These are phyloP conservation scores for Bibio marci DNA, from an alignment of 2,888 invertebrate species.

Conservation along the genomic window DNA sequence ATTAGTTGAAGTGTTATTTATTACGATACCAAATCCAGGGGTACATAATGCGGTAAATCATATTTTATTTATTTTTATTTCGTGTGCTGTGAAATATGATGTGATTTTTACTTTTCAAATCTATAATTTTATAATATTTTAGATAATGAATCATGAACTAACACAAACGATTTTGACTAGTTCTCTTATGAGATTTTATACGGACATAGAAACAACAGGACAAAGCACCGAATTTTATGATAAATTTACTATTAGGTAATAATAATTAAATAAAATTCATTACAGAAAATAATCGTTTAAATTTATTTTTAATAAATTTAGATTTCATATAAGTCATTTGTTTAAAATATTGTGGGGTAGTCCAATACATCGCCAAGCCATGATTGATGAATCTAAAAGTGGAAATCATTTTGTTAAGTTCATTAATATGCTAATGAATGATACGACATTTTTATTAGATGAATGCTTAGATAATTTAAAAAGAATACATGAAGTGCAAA, in stretches of 20 bases:
- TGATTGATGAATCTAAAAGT: conserved; percentile 79
- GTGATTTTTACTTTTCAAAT: too few relatives aligned
- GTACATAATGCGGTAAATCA: conserved; percentile 1
- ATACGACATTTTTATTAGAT: conserved; percentile 90
- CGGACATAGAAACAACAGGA: conserved; percentile 94
- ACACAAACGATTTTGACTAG: conserved; percentile 69
- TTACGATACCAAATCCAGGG: conserved; percentile 45
- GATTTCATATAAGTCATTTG: conserved; percentile 91
- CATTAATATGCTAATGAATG: conserved; percentile 94
- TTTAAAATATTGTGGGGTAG: conserved; percentile 93
- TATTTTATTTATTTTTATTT: background rate
- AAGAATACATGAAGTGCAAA: conserved; percentile 76
- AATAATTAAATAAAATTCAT: background rate
- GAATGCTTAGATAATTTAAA: conserved; percentile 88
- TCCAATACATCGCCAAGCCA: conserved; percentile 67
- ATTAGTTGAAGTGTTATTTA: conserved; percentile 78
- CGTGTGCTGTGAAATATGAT: background rate
- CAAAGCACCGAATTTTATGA: conserved; percentile 98
- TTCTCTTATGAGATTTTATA: conserved; percentile 94
- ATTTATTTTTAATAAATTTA: conserved; percentile 10
- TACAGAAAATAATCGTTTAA: background rate
- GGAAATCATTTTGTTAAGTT: conserved; percentile 92
- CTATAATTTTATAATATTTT: conserved; percentile 28
- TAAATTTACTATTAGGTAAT: conserved; percentile 83
- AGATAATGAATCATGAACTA: conserved; percentile 76